Conservation (phyloP, 2,888 invertebrate species). For the Yponomeuta sedellus region DNA sequence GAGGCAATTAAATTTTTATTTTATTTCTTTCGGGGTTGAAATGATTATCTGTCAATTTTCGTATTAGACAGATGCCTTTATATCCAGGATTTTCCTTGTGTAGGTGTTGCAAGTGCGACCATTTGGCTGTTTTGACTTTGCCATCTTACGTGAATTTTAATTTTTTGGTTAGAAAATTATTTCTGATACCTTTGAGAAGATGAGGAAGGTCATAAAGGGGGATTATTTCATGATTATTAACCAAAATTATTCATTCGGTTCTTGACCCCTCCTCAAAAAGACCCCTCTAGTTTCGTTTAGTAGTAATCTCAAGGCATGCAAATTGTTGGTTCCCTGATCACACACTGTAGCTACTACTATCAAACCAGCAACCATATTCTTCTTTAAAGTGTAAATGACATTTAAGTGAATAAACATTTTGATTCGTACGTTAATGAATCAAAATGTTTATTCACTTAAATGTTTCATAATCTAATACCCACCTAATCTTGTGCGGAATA, state of each 20-base stretch:
- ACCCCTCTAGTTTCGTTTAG: constrained; percentile 24
- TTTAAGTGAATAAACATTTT: too few species aligned
- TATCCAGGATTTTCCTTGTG: constrained; percentile 15
- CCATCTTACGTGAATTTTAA: background rate
- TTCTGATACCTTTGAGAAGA: constrained; percentile 22
- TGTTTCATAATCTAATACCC: too few species aligned
- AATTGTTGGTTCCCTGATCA: constrained; percentile 30
- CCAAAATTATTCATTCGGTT: constrained; percentile 7
- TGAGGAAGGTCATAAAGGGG: constrained; percentile 19
- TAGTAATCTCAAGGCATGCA: constrained; percentile 23
- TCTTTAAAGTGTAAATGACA: too few species aligned
- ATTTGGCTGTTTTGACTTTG: constrained; percentile 17
- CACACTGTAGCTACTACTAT: constrained; percentile 28
- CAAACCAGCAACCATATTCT: too few species aligned
- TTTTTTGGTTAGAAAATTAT: constrained; percentile 22
- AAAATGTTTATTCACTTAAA: too few species aligned
- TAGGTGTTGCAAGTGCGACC: constrained; percentile 16
- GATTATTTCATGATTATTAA: constrained; percentile 16
- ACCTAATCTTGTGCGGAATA: too few species aligned
- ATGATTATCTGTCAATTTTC: constrained; percentile 20
- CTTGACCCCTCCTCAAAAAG: constrained; percentile 17
- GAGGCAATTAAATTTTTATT: constrained; percentile 22
- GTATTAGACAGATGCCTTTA: constrained; percentile 18
- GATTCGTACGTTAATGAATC: too few species aligned
- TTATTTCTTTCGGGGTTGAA: constrained; percentile 19